Percentiles rank a stretch among this genome's conserved stretches.
Evolutionary conservation across 2,113 vertebrate species (phyloP).

Genomic region (Petaurus breviceps): DNA sequence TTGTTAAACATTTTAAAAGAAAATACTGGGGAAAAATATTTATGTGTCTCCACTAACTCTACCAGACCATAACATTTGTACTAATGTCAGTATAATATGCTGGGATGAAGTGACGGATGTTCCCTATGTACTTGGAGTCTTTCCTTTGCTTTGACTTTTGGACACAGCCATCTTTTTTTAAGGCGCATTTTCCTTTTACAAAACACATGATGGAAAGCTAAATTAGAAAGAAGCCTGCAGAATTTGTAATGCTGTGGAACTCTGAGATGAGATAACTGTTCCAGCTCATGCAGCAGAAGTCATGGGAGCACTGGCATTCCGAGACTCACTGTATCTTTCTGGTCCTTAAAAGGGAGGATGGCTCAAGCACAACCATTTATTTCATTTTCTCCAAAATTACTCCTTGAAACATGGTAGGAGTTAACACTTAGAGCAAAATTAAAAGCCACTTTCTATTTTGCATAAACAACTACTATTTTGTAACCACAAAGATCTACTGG

Average conservation of each 20-base stretch:
- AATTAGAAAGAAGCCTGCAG: background rate
- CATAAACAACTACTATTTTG: background rate
- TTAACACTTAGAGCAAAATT: background rate
- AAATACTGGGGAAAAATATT: background rate
- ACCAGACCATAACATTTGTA: background rate
- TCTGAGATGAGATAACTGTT: background rate
- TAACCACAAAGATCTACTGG: background rate
- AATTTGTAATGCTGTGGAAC: background rate
- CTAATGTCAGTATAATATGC: background rate
- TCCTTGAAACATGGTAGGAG: background rate
- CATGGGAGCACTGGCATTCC: background rate
- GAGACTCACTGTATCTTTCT: background rate
- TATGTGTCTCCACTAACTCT: background rate
- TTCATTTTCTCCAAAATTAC: background rate
- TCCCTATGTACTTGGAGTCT: background rate
- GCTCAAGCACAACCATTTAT: background rate
- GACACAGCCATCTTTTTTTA: slow-evolving; percentile 35
- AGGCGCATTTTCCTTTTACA: slow-evolving; percentile 37
- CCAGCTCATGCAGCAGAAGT: background rate
- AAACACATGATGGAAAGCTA: background rate
- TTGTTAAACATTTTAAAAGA: slow-evolving; percentile 12
- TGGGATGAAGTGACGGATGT: background rate
- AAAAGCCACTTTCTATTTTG: slow-evolving; percentile 4
- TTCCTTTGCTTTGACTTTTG: background rate
- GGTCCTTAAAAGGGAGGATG: slow-evolving; percentile 17